Evolutionary conservation across 2,797 vertebrate genomes (phyloP).

Genomic region (Notamacropus eugenii): DNA sequence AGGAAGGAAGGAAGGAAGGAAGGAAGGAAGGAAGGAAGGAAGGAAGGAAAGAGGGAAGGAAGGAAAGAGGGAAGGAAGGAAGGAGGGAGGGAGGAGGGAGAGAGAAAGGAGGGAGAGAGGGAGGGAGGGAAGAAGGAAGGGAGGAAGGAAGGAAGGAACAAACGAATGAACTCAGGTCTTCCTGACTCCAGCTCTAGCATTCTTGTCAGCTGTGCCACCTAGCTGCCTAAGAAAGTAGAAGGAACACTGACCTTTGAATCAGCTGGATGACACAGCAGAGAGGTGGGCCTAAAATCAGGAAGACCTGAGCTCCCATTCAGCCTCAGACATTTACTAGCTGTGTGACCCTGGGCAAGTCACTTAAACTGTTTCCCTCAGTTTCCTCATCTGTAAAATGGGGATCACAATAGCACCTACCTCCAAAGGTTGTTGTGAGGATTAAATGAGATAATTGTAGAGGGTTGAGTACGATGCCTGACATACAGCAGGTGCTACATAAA

Average conservation of each 20-base stretch:
- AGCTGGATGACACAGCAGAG: neutral
- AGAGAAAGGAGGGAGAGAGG: neutral
- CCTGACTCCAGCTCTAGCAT: neutral
- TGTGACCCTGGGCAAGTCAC: neutral
- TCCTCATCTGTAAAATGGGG: neutral
- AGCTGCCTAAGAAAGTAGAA: neutral
- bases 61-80: neutral
- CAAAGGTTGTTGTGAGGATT: neutral
- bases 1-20: rapidly evolving
- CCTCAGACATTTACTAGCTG: neutral
- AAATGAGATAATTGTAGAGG: neutral
- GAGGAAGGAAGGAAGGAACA: neutral
- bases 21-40: too few species aligned
- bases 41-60: too few species aligned
- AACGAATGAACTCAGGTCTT: neutral
- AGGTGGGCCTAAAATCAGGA: neutral
- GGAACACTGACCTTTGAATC: neutral
- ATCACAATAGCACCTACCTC: neutral
- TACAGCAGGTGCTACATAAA: neutral
- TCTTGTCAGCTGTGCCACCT: neutral
- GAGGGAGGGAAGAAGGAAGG: neutral
- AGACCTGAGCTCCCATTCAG: neutral
- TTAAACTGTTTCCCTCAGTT: neutral
- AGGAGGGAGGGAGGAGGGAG: neutral
- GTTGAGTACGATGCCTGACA: neutral